Conservation (phyloP, 2,888 invertebrate genomes). For the Taenaris catops region DNA sequence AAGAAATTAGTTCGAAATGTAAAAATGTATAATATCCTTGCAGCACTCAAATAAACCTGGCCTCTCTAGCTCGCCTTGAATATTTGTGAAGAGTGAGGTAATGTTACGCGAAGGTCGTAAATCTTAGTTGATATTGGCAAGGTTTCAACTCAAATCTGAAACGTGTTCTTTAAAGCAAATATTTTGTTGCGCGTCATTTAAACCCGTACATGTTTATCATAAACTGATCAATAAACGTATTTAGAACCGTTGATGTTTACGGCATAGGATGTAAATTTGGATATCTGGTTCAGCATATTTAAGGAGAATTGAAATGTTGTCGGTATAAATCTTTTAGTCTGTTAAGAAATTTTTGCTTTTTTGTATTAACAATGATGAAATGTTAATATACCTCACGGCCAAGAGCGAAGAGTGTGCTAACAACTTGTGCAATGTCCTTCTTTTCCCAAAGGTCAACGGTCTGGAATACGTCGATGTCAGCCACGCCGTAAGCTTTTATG, state of each 20-base stretch:
- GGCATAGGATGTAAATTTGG: too few species aligned
- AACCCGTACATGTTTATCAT: conserved; percentile 29
- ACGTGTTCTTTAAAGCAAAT: conserved; percentile 41
- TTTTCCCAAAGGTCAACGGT: conserved; percentile 98
- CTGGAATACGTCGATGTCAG: conserved; percentile 96
- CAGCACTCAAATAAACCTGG: conserved; percentile 17
- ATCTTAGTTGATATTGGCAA: conserved; percentile 60
- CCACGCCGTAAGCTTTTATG: conserved; percentile 92
- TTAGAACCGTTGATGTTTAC: conserved; percentile 18
- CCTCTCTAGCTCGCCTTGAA: conserved; percentile 46
- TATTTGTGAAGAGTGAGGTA: conserved; percentile 74
- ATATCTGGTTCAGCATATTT: too few species aligned
- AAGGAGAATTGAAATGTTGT: too few species aligned
- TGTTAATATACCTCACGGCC: conserved; percentile 86
- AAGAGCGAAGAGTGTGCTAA: conserved; percentile 91
- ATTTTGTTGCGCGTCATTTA: conserved; percentile 20
- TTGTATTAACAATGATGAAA: conserved; percentile 6
- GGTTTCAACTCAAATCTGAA: conserved; percentile 55
- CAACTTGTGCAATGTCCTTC: conserved; percentile 92
- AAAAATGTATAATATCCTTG: conserved; percentile 4
- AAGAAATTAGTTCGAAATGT: conserved; percentile 1
- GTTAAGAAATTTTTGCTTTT: too few species aligned
- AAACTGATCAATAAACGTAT: conserved; percentile 23
- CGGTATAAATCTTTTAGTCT: too few species aligned
- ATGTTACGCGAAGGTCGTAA: conserved; percentile 68